Percentiles rank a stretch among this genome's conserved stretches.
phyloP scores from a whole-genome alignment of 2,113 vertebrate genomes.

The Neofelis nebulosa region DNA sequence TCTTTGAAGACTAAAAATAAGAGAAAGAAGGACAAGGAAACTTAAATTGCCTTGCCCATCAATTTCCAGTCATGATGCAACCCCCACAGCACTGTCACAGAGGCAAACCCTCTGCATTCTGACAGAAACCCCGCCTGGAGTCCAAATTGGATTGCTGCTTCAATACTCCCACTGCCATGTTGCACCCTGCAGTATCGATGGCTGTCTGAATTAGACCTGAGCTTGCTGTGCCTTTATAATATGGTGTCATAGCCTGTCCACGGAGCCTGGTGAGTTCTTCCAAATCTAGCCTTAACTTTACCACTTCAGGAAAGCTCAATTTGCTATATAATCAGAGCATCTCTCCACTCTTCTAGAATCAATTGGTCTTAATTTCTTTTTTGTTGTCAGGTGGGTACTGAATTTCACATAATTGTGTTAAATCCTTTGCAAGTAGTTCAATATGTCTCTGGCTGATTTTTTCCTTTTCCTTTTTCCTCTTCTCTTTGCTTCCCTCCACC shows the following conservation, averaged over 20 bases:
- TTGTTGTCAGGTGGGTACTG: not conserved
- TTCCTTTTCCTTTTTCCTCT: not conserved
- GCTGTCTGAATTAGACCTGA: not conserved
- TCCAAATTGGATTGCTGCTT: not conserved
- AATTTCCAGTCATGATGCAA: not conserved
- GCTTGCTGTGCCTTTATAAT: not conserved
- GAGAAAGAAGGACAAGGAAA: not conserved
- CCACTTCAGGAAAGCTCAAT: not conserved
- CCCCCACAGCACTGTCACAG: not conserved
- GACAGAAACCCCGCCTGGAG: not conserved
- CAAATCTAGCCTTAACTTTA: not conserved
- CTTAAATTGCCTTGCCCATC: not conserved
- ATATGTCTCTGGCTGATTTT: not conserved
- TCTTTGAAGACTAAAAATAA: not conserved
- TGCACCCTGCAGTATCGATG: rapidly evolving
- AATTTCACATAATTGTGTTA: not conserved
- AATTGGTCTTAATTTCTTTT: not conserved
- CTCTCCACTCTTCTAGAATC: conserved; percentile 2
- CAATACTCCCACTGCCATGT: not conserved
- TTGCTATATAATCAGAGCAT: not conserved
- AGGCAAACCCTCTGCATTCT: not conserved
- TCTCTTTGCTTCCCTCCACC: rapidly evolving
- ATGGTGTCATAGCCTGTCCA: not conserved
- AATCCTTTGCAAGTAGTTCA: not conserved
- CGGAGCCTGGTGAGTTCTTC: not conserved